These are phyloP conservation scores for Agrypnus murinus DNA, from an alignment of 2,888 invertebrate species.

Conservation along the genomic window DNA sequence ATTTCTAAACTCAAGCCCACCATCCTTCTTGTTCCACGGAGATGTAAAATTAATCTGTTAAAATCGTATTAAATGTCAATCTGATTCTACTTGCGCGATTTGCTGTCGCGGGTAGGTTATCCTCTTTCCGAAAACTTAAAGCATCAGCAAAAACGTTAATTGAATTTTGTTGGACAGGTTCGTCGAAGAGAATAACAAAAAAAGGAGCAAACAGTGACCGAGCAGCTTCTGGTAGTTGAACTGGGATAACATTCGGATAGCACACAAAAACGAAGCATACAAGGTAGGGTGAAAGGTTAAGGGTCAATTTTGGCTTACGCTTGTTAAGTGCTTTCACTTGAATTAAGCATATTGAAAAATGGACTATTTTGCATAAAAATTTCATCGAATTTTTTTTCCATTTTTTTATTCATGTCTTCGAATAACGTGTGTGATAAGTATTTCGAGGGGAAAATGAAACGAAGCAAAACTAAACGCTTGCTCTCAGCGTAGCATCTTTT, in stretches of 20 bases:
- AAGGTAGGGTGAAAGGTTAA: background rate
- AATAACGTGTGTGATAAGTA: background rate
- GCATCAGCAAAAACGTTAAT: slow-evolving; percentile 27
- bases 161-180: slow-evolving; percentile 22
- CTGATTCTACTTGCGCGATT: slow-evolving; percentile 6
- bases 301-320: background rate
- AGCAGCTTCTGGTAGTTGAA: background rate
- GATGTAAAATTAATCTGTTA: background rate
- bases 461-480: background rate
- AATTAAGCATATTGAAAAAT: too few relatives aligned
- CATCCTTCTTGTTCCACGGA: background rate
- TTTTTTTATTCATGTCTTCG: too few relatives aligned
- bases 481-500: background rate
- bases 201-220: background rate
- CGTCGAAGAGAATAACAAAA: slow-evolving; percentile 20
- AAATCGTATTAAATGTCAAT: slow-evolving; percentile 22
- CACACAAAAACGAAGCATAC: background rate
- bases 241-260: background rate
- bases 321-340: too few relatives aligned
- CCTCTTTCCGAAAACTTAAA: slow-evolving; percentile 16
- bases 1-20: too few relatives aligned
- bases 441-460: background rate
- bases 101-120: slow-evolving; percentile 5
- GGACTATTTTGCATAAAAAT: too few relatives aligned
- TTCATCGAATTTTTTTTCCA: too few relatives aligned